Conservation (phyloP, 2,888 invertebrate species). For the Hololepta plana region DNA sequence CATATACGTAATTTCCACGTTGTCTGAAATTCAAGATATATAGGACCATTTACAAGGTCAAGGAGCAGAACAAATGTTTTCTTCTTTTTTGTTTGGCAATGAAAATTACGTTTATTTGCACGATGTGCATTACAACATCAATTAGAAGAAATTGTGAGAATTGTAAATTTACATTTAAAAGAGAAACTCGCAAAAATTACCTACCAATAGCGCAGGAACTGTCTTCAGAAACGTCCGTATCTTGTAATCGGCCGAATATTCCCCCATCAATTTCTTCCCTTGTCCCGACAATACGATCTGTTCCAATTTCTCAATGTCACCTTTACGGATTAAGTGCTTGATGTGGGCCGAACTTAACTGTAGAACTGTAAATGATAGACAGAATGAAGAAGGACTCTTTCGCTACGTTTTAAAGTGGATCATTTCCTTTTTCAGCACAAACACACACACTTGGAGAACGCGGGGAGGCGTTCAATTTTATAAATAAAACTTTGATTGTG, state of each 20-base stretch:
- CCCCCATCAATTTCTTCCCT: constrained; percentile 44
- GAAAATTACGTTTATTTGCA: no score
- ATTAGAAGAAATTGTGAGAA: no score
- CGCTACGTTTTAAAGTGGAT: background rate
- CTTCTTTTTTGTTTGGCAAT: no score
- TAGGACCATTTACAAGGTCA: no score
- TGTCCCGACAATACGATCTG: constrained; percentile 49
- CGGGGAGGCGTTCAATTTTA: background rate
- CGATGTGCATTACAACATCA: no score
- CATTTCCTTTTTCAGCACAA: background rate
- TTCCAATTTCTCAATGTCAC: constrained; percentile 47
- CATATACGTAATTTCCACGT: no score
- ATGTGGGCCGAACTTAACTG: constrained; percentile 34
- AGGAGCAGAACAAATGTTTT: no score
- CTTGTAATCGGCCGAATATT: constrained; percentile 40
- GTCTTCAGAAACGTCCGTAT: constrained; percentile 45
- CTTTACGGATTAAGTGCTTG: constrained; percentile 36
- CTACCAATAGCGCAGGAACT: constrained; percentile 49
- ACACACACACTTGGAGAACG: background rate
- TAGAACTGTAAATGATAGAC: constrained; percentile 25
- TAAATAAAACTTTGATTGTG: no score
- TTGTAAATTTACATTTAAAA: no score
- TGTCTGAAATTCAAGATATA: no score
- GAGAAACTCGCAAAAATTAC: constrained; percentile 10
- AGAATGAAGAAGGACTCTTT: constrained; percentile 3